Evolutionary conservation across 2,888 invertebrate genomes (phyloP), one percentile per base, ranked within the genome.

Genomic region (Agrochola lota): DNA sequence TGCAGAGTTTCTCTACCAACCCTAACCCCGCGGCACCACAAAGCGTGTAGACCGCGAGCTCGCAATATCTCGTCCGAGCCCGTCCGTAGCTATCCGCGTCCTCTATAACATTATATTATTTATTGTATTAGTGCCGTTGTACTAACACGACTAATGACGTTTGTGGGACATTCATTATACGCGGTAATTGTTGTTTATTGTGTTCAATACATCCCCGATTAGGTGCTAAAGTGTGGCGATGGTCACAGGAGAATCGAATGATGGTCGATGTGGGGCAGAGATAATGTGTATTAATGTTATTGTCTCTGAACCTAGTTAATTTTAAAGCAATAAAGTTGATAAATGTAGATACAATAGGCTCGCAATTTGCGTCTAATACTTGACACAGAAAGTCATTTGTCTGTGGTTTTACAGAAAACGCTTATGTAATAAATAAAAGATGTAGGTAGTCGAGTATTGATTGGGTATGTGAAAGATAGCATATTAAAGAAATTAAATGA

Each of bases 131-230:
- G 84, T 84, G 83, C 87, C 80, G 85, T 85, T 88, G 85, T 86
- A 86, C 88, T 91, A 85, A 87, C 81, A 83, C 88, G 88, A 91
- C 90, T 92, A 91, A 92, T 91, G 92, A 90, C 87, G 87, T 87
- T 87, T 83, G 84, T 87, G 84, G 83, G 89, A 90, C 90, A 89
- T 92, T 90, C 90, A 88, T 91, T 91, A 91, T 88, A 83, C 67
- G 83, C 78, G 74, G 87, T 90, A 90, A 87, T 90, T 89, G 88
- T 84, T 86, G 77, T 89, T 89, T 89, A 89, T 84, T 77, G 80
- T 64, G 30, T 12, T 63, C 77, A 82, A 78, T 89, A 85, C 84
- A 71, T 85, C 75, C 84, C 71, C 89, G 84, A 82, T 87, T 89
- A 87, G 84, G 80, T 87, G 86, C 74, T 87, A 87, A 78, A 80